Percentiles rank a stretch among this genome's conserved stretches.
Evolutionary conservation across 2,797 vertebrate genomes (phyloP).

Genomic region (Tangara arthus): DNA sequence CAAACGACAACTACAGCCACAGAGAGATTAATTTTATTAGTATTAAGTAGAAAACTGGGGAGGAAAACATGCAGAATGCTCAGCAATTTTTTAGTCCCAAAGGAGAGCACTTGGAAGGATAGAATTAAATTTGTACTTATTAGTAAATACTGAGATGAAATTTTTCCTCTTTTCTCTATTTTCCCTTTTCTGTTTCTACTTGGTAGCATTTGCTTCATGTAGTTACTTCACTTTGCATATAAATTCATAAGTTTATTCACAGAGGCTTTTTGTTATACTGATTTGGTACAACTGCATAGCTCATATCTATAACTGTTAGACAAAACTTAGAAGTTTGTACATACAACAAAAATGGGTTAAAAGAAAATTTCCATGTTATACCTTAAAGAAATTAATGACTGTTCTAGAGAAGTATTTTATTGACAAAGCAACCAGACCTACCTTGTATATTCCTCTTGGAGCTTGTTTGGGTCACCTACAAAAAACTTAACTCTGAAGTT

Average conservation of each 20-base stretch:
- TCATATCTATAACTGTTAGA: not conserved
- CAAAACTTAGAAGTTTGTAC: not conserved
- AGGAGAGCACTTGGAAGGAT: not conserved
- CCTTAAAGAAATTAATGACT: not conserved
- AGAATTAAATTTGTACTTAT: not conserved
- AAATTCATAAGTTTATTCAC: not conserved
- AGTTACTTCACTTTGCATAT: not conserved
- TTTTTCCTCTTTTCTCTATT: not conserved
- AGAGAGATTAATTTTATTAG: not conserved
- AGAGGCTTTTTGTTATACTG: not conserved
- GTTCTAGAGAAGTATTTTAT: not conserved
- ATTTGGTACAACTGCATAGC: not conserved
- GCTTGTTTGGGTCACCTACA: constrained; percentile 92
- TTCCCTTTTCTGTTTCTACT: not conserved
- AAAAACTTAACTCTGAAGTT: constrained; percentile 99
- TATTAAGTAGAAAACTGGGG: not conserved
- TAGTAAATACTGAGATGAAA: not conserved
- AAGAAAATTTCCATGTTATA: not conserved
- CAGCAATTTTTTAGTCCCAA: not conserved
- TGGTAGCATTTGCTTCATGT: not conserved
- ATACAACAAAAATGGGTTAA: not conserved
- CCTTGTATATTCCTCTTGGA: constrained; percentile 99
- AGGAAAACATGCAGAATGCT: not conserved
- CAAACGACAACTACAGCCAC: not conserved
- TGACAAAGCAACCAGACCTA: constrained; percentile 67